Percentiles rank a stretch among this genome's conserved stretches.
Conservation (phyloP, 2,888 invertebrate species). For the Dryococelus australis region DNA sequence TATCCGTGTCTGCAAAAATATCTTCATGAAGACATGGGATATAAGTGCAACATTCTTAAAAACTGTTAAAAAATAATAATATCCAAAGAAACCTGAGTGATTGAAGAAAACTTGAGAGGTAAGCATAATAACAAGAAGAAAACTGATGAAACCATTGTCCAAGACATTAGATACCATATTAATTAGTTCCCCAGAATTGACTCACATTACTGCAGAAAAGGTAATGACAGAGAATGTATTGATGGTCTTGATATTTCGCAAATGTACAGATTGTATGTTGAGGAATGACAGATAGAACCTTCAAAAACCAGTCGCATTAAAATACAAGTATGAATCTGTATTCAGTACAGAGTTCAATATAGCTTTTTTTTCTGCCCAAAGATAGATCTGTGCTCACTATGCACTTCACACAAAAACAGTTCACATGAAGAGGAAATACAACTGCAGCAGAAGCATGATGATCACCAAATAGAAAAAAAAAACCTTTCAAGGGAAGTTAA, state of each 20-base stretch:
- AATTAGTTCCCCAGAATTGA: no score
- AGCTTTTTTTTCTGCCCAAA: slow-evolving; percentile 50
- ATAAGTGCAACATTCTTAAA: slow-evolving; percentile 48
- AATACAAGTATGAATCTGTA: no score
- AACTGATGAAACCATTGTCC: slow-evolving; percentile 48
- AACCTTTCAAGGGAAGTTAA: slow-evolving; percentile 48
- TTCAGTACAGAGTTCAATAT: no score
- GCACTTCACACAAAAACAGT: slow-evolving; percentile 50
- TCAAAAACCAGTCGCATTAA: no score
- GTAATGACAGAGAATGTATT: no score
- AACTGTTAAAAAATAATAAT: slow-evolving; percentile 45
- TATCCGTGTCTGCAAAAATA: slow-evolving; percentile 47
- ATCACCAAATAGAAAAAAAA: slow-evolving; percentile 48
- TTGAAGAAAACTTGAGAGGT: slow-evolving; percentile 48
- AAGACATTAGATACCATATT: slow-evolving; percentile 50
- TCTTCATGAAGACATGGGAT: slow-evolving; percentile 49
- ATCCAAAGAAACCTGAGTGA: slow-evolving; percentile 46
- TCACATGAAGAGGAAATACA: slow-evolving; percentile 46
- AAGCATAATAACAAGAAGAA: slow-evolving; percentile 50
- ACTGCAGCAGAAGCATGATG: slow-evolving; percentile 48
- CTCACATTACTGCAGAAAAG: no score
- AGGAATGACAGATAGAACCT: slow-evolving; percentile 48
- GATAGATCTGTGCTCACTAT: slow-evolving; percentile 53
- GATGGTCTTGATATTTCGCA: no score
- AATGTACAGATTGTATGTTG: slow-evolving; percentile 49